Evolutionary conservation across 2,888 invertebrate species (phyloP), one percentile per base, ranked within the genome.

Genomic region (Fissipunctia ypsillon): DNA sequence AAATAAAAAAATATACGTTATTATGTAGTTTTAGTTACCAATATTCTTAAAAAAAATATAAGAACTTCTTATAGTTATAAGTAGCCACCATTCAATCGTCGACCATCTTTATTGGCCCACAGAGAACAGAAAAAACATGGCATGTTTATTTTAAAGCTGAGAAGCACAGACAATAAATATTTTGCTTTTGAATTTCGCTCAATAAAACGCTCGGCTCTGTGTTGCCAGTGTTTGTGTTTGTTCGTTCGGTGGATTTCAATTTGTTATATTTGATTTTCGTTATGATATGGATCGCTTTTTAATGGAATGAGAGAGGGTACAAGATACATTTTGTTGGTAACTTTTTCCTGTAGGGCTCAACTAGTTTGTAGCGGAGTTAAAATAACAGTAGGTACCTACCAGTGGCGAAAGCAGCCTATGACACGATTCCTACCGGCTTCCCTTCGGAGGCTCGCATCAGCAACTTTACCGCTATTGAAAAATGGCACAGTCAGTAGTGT

Each of bases 181-280:
- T 93, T 92, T 91, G 89, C 92, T 92, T 92, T 91, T 91, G 91
- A 94, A 93, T 89, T 87, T 88, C 83, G 80, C 90, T 89, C 84
- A 81, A 92, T 91, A 90, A 89, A 92, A 90, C 88, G 79, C 78
- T 83, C 85, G 86, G 81, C 74, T 83, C 61, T 41, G 43, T 68
- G 81, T 81, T 77, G 78, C 74, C 81, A 81, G 81, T 91, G 90
- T 93, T 92, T 91, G 88, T 87, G 78, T 89, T 89, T 87, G 86
- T 86, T 61, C 83, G 86, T 85, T 87, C 89, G 89, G 89, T 88
- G 88, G 89, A 88, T 92, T 93, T 92, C 93, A 93, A 93, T 93
- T 93, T 92, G 90, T 90, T 91, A 87, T 93, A 90, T 76, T 94
- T 93, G 93, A 91, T 93, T 91, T 92, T 91, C 90, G 88, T 90